phyloP scores from a whole-genome alignment of 2,888 invertebrate genomes.

The Luperina testacea region DNA sequence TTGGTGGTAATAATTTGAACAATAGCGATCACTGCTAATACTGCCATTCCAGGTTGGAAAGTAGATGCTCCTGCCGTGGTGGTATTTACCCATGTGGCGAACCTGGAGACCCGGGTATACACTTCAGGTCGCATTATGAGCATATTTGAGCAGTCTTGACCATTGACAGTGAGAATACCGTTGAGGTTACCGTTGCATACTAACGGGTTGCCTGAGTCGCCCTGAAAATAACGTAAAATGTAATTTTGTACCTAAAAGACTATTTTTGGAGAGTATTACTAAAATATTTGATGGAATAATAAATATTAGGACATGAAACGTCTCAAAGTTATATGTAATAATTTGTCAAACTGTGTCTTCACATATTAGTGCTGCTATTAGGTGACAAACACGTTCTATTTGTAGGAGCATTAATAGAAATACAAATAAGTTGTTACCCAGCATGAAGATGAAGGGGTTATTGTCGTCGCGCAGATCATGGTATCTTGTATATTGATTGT shows the following conservation, averaged over 20 bases:
- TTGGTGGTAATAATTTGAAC: conserved; percentile 20
- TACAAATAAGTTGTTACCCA: neutral
- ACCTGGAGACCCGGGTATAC: conserved; percentile 26
- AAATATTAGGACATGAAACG: neutral
- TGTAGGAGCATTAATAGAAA: neutral
- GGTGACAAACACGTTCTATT: neutral
- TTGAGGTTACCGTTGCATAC: conserved; percentile 15
- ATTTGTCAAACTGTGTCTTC: neutral
- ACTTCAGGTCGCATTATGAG: neutral
- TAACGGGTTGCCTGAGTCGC: conserved; percentile 36
- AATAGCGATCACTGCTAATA: conserved; percentile 19
- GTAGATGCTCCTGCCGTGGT: conserved; percentile 21
- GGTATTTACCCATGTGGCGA: neutral
- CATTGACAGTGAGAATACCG: conserved; percentile 12
- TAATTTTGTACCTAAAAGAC: neutral
- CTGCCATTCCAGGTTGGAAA: conserved; percentile 26
- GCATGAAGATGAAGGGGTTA: conserved; percentile 1
- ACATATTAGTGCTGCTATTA: too few relatives aligned
- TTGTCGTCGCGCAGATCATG: neutral
- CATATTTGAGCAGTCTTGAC: neutral
- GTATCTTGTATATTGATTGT: neutral
- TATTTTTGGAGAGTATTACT: neutral
- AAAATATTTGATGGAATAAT: neutral
- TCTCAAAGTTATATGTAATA: too few relatives aligned
- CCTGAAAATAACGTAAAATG: conserved; percentile 23